Base-by-base conservation (phyloP, 2,888 invertebrate species). In the Osedax frankpressi region DNA sequence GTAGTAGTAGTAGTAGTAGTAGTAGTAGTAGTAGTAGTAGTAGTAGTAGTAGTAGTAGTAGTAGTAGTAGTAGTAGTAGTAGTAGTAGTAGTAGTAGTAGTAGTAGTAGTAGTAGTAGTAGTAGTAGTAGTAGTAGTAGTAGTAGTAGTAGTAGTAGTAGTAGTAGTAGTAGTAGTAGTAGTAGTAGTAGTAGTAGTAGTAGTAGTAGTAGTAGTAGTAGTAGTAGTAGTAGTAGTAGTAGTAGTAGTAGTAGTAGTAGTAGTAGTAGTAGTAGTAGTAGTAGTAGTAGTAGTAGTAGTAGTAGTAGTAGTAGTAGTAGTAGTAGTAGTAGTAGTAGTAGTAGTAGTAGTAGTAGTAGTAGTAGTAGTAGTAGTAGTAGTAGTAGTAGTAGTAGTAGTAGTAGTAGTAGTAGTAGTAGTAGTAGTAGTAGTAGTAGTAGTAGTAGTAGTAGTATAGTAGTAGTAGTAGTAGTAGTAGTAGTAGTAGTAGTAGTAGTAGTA, bases 21-120 rank as follows among this genome's bases (percentile, higher is more conserved):
- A 59, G 14, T 59, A 59, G 14, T 19, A 59, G 59, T 59, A 59
- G 14, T 59, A 59, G 19, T 59, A 59, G n/a, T 59, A n/a, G 59
- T 59, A 59, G 59, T 59, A 59, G 59, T 59, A 59, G 59, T 59
- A 59, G 59, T 59, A 59, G 14, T 59, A 59, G 14, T 19, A 59
- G 59, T 59, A 59, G 14, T 59, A 59, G 19, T 59, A 59, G n/a
- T 59, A n/a, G 59, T 59, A 59, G 59, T 59, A 59, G 59, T 59
- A 59, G 59, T 59, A 59, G 59, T 59, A 59, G 14, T 59, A 59
- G 14, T 19, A 59, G 59, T 59, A 59, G 14, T 59, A 59, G 19
- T 59, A 59, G n/a, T 59, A n/a, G 59, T 59, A 59, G 59, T 59
- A 59, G 59, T 59, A 59, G 59, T 59, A 59, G 59, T 59, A 59